Percentiles rank a stretch among this genome's conserved stretches.
Evolutionary conservation across 1,140 invertebrate species (phyloP).

Genomic region (Microplitis mediator): DNA sequence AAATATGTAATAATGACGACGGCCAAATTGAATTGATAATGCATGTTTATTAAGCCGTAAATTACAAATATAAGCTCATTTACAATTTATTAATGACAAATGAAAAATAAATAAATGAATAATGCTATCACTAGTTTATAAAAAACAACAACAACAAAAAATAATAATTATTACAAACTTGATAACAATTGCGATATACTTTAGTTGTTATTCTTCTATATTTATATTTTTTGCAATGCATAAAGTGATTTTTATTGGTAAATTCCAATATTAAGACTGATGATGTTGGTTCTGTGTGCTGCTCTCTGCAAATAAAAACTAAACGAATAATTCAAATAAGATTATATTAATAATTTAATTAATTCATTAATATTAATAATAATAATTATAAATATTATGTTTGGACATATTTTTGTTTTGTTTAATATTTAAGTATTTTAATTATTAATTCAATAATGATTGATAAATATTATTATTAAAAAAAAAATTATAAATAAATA

Average conservation of each 20-base stretch:
- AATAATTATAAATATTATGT: not conserved
- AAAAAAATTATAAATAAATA: not conserved
- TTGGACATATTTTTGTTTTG: not conserved
- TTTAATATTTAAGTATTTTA: not conserved
- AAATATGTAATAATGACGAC: conserved; percentile 18
- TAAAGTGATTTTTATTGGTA: conserved; percentile 52
- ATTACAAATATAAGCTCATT: conserved; percentile 3
- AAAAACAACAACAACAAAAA: not conserved
- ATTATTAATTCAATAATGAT: not conserved
- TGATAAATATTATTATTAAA: not conserved
- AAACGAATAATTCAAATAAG: conserved; percentile 10
- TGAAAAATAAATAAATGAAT: too few species aligned
- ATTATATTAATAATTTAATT: conserved; percentile 3
- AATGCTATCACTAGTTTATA: not conserved
- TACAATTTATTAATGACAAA: not conserved
- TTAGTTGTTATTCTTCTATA: conserved; percentile 58
- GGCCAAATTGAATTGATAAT: conserved; percentile 3
- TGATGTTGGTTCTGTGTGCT: conserved; percentile 55
- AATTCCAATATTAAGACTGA: conserved; percentile 56
- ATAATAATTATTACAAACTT: not conserved
- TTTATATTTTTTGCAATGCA: conserved; percentile 57
- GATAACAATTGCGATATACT: not conserved
- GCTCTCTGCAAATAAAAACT: conserved; percentile 36
- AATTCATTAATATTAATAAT: too few species aligned
- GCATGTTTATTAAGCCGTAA: not conserved